phyloP scores from a whole-genome alignment of 2,888 invertebrate genomes.

The Pyralis farinalis region DNA sequence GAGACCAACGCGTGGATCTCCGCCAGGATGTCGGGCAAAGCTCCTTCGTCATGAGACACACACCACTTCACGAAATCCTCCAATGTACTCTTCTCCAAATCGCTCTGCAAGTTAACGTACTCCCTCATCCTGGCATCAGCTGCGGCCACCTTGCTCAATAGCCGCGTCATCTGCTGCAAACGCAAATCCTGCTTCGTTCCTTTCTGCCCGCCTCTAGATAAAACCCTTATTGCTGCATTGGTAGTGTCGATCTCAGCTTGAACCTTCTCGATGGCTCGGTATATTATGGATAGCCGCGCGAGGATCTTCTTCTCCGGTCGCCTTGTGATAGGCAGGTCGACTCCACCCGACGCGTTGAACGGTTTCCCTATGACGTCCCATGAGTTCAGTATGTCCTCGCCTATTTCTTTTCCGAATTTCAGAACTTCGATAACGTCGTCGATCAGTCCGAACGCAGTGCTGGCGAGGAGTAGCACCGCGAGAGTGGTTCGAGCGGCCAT shows the following conservation, averaged over 20 bases:
- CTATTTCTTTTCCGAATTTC: conserved; percentile 81
- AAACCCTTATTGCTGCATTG: conserved; percentile 40
- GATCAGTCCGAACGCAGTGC: conserved; percentile 59
- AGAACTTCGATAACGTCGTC: conserved; percentile 83
- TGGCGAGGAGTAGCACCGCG: conserved; percentile 43
- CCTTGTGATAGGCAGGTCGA: conserved; percentile 82
- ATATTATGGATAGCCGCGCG: conserved; percentile 55
- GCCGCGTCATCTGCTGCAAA: conserved; percentile 82
- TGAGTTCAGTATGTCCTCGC: conserved; percentile 79
- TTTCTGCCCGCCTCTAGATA: conserved; percentile 59
- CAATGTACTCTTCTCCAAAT: conserved; percentile 83
- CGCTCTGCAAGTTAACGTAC: conserved; percentile 74
- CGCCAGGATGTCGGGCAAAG: conserved; percentile 84
- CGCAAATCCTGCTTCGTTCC: conserved; percentile 79
- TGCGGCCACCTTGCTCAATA: conserved; percentile 80
- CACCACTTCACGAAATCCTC: conserved; percentile 86
- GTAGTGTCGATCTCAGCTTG: conserved; percentile 51
- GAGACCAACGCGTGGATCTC: conserved; percentile 83
- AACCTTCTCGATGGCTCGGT: conserved; percentile 49
- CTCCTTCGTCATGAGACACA: conserved; percentile 84
- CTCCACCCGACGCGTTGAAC: conserved; percentile 71
- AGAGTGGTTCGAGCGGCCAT: conserved; percentile 54
- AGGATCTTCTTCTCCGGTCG: conserved; percentile 83
- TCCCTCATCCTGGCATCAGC: conserved; percentile 82
- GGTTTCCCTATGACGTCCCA: conserved; percentile 84